These are phyloP conservation scores for Delphinapterus leucas DNA, from an alignment of 2,113 vertebrate genomes.

Conservation along the genomic window DNA sequence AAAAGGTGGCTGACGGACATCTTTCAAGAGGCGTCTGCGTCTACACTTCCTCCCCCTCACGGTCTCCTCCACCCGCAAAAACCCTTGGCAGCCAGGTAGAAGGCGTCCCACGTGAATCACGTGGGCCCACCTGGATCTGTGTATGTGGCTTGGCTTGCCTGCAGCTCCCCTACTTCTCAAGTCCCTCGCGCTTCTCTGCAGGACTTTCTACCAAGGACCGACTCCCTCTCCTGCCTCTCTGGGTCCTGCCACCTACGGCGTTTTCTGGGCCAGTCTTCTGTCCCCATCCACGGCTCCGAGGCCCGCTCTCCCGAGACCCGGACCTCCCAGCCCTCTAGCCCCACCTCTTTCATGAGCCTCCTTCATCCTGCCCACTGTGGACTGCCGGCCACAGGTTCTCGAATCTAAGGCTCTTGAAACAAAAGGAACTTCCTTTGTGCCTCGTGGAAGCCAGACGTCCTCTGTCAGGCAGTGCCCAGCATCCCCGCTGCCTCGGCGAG, in stretches of 20 bases:
- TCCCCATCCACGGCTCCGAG: too few species aligned
- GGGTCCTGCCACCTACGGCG: background rate
- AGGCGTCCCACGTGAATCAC: accelerated
- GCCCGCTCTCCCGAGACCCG: too few species aligned
- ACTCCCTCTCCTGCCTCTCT: background rate
- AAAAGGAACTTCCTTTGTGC: background rate
- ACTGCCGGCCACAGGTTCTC: too few species aligned
- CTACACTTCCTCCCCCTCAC: background rate
- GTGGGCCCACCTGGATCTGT: accelerated
- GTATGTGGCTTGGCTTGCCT: accelerated
- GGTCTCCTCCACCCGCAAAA: background rate
- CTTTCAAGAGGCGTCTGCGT: background rate
- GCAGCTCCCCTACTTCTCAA: too few species aligned
- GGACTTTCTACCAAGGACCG: background rate
- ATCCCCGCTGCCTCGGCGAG: background rate
- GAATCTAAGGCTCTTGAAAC: background rate
- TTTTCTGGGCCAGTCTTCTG: background rate
- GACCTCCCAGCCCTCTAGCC: accelerated
- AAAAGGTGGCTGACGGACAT: too few species aligned
- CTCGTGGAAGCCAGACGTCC: background rate
- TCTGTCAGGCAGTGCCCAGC: background rate
- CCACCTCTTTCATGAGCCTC: background rate
- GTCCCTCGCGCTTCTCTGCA: accelerated
- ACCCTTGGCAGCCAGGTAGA: too few species aligned
- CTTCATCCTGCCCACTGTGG: background rate